Evolutionary conservation across 2,113 vertebrate genomes (phyloP).

Genomic region (Taurulus bubalis): DNA sequence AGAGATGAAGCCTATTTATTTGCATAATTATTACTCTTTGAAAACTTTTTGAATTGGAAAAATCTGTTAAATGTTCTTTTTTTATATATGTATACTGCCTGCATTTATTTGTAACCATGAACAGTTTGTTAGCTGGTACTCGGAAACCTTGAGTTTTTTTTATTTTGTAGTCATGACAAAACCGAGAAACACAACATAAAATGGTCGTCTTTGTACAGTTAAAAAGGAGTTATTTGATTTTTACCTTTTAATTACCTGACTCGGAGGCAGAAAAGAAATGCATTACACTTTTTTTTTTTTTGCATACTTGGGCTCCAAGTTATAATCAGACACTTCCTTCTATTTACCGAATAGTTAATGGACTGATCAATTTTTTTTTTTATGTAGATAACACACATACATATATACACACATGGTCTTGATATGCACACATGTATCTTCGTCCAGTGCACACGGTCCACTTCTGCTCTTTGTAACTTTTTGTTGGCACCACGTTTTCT

Average conservation of each 20-base stretch:
- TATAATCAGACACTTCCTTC: constrained; percentile 74
- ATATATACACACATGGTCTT: constrained; percentile 27
- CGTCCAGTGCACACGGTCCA: constrained; percentile 51
- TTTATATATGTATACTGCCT: constrained; percentile 43
- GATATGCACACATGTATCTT: constrained; percentile 60
- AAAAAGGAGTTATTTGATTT: constrained; percentile 46
- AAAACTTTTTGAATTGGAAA: constrained; percentile 32
- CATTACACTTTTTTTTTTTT: constrained; percentile 53
- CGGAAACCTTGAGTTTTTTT: not conserved
- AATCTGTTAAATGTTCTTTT: constrained; percentile 30
- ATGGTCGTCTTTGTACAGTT: constrained; percentile 46
- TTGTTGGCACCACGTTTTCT: constrained; percentile 28
- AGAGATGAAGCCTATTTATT: constrained; percentile 68
- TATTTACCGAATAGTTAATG: constrained; percentile 70
- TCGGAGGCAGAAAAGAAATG: constrained; percentile 44
- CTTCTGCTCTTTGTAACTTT: constrained; percentile 34
- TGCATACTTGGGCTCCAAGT: constrained; percentile 65
- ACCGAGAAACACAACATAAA: constrained; percentile 19
- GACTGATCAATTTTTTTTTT: constrained; percentile 36
- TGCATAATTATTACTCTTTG: constrained; percentile 45
- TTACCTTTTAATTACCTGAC: constrained; percentile 41
- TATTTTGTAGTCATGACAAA: constrained; percentile 27
- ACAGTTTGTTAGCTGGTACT: constrained; percentile 31
- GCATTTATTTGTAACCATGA: constrained; percentile 65
- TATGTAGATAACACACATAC: constrained; percentile 47